Evolutionary conservation across 1,140 invertebrate species (phyloP), one percentile per base, ranked within the genome.

Genomic region (Papilio helenus): DNA sequence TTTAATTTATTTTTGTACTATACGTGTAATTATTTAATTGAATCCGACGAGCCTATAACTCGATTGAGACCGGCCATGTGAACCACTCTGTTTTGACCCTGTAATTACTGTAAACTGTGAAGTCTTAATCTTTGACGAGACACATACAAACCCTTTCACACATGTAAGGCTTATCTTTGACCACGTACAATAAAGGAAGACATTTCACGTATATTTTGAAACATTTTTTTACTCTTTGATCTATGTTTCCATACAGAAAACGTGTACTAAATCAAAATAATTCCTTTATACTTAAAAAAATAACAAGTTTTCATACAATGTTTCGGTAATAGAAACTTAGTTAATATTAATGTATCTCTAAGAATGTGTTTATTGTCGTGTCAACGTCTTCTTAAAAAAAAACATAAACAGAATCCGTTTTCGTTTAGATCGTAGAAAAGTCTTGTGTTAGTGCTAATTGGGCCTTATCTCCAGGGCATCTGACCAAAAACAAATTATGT

Each of bases 381-480:
- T 76, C 49, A 51, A 51, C 23, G 72, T 42, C n/a, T 46, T 44
- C n/a, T n/a, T 39, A 26, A 23, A 65, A 42, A 77, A 18, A 76
- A 42, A 76, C 39, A 61, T 44, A 23, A 74, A 82, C 44, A 79
- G 73, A 79, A 81, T 65, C 72, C 74, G 73, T 79, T 23, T 82
- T 73, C 51, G n/a, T n/a, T n/a, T n/a, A n/a, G n/a, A 79, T 71
- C 72, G 77, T 71, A 82, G 81, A 71, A 79, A 82, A 79, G 55
- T 44, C 78, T 76, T 55, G 34, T 79, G 65, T 76, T 79, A 72
- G 81, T 58, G 42, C 81, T 82, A 82, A 82, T 82, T 82, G 81
- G 81, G 68, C 18, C 51, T 61, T 76, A 79, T 49, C 73, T 20
- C 34, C 9, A 44, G 55, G 20, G 34, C 7, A 77, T 74, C 72